Evolutionary conservation across 1,140 invertebrate species (phyloP).

Genomic region (Calycopis cecrops): DNA sequence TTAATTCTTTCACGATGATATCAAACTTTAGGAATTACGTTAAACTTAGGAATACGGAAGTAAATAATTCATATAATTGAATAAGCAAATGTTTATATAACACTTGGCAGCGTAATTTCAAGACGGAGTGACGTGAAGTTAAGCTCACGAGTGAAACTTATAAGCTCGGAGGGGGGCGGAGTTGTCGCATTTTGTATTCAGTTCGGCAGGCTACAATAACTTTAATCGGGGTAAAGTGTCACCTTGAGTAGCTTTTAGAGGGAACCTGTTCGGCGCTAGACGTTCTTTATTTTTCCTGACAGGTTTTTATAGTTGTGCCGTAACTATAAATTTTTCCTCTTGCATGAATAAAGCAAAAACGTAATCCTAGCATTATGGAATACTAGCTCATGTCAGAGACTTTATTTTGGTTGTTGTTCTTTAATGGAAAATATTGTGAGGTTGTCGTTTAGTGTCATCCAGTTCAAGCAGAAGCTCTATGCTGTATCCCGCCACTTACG

Average conservation of each 20-base stretch:
- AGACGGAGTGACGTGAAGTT: constrained; percentile 11
- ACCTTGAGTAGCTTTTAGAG: constrained; percentile 68
- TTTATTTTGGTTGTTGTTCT: no score
- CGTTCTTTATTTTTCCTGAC: constrained; percentile 58
- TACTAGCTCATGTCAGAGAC: no score
- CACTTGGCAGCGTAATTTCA: not conserved
- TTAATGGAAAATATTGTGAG: no score
- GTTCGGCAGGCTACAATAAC: constrained; percentile 68
- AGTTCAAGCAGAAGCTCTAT: no score
- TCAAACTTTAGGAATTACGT: no score
- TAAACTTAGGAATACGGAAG: no score
- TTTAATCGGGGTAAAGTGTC: constrained; percentile 72
- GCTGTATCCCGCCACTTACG: no score
- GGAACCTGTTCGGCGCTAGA: constrained; percentile 58
- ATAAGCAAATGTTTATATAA: no score
- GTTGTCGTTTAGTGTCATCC: no score
- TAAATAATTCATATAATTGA: no score
- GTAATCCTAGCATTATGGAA: constrained; percentile 21
- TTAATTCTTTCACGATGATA: no score
- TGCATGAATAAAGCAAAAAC: constrained; percentile 34
- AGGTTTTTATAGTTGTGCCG: constrained; percentile 34
- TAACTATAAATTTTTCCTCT: no score
- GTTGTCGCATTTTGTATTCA: constrained; percentile 66
- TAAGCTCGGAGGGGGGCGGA: constrained; percentile 20
- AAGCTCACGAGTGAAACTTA: constrained; percentile 13